Base-by-base conservation (phyloP, 1,140 invertebrate species). In the Zaprionus vittiger region DNA sequence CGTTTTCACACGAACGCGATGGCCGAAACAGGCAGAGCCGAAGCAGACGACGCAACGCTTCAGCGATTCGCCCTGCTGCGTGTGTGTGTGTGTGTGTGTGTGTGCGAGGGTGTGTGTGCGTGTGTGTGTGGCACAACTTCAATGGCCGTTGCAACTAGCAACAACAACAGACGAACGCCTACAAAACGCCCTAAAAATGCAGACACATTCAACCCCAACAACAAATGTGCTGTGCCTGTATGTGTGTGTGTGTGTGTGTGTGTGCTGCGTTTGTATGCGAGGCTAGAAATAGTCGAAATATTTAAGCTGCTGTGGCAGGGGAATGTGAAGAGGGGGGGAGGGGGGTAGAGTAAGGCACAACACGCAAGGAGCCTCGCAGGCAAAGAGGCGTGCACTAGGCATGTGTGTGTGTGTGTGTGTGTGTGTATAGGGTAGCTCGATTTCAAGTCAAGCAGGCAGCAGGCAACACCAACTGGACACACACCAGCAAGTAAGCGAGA, bases 271-370 rank as follows among this genome's bases (percentile, higher is more conserved):
- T 55, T 79, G 47, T n/a, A 7, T 31, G 28, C 15, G 47, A 11
- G 47, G 20, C 47, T 79, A 67, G 71, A 71, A 87, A 87, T 78
- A 83, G 78, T 73, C 70, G 80, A 87, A 87, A 89, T 87, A 87
- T 89, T 89, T 78, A 65, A 73, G 75, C 69, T 76, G 57, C 20
- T 34, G 7, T 31, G 61, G 26, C 11, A 24, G 31, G 17, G 4
- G 38, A 26, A 26, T 26, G 24, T 26, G 24, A 15, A 26, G 17
- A 41, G 20, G 0, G 22, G 9, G 12, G 12, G 7, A 6, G 56
- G 4, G n/a, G 37, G 9, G 41, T n/a, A 17, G 41, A 2, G 20
- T 5, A 5, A n/a, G 41, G 14, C 34, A 37, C 31, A 65, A 38
- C 68, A 65, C 68, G 69, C 67, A 76, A 71, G 60, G 66, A 60